Conservation (phyloP, 2,888 invertebrate species). For the Syrista parreyssii region DNA sequence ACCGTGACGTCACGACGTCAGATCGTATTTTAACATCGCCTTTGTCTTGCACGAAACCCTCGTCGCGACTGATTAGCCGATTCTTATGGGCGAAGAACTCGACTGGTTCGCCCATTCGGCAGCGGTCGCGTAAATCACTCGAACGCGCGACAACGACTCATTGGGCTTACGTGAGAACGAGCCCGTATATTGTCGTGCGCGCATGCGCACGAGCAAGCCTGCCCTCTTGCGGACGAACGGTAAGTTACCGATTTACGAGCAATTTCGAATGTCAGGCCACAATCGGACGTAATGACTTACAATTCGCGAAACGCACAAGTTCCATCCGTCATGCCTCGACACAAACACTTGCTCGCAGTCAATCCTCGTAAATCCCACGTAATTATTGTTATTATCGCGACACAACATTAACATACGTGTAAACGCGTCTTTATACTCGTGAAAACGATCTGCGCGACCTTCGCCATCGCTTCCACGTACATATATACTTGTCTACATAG, state of each 20-base stretch:
- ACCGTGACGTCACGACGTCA: background rate
- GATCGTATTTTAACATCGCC: background rate
- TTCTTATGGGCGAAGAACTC: slow-evolving; percentile 27
- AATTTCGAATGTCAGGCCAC: slow-evolving; percentile 4
- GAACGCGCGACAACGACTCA: background rate
- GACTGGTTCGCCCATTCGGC: background rate
- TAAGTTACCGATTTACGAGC: slow-evolving; percentile 30
- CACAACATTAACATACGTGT: background rate
- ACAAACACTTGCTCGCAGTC: background rate
- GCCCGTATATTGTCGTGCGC: background rate
- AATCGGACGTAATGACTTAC: slow-evolving; percentile 1
- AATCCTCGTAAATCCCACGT: background rate
- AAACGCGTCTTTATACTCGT: background rate
- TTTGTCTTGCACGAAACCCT: background rate
- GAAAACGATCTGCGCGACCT: background rate
- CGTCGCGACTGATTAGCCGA: slow-evolving; percentile 36
- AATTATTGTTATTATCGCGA: background rate
- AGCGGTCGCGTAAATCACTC: slow-evolving; percentile 2
- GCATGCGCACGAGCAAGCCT: background rate
- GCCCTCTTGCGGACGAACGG: slow-evolving; percentile 8
- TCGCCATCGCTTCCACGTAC: background rate
- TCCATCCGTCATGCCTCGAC: background rate
- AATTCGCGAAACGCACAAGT: background rate
- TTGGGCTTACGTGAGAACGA: background rate
- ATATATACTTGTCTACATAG: background rate